Conservation (phyloP, 2,797 vertebrate species). For the Pogonophryne albipinna region DNA sequence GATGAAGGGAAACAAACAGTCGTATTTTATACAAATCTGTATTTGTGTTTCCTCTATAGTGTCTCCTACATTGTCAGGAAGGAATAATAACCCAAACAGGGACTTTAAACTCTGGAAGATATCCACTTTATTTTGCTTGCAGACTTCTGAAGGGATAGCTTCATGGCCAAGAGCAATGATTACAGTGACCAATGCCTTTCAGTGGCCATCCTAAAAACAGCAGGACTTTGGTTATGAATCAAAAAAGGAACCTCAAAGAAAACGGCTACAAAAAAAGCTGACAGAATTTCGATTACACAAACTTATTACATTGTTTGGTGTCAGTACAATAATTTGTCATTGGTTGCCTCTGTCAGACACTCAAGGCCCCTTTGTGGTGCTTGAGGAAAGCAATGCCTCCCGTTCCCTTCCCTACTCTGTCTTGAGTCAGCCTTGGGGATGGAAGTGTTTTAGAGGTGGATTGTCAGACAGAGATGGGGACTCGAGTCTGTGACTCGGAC, state of each 20-base stretch:
- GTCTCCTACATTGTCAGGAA: slow-evolving; percentile 18
- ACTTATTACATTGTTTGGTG: slow-evolving; percentile 47
- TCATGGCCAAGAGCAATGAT: slow-evolving; percentile 1
- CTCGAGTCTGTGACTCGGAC: too few species aligned
- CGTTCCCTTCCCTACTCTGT: slow-evolving; percentile 59
- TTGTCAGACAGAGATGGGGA: slow-evolving; percentile 83
- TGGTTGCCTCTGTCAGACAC: slow-evolving; percentile 47
- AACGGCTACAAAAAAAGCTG: slow-evolving; percentile 33
- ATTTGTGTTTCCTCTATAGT: background rate
- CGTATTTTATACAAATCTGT: background rate
- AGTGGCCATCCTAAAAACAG: slow-evolving; percentile 21
- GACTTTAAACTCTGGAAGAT: background rate
- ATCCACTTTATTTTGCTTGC: background rate
- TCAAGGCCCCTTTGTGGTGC: slow-evolving; percentile 50
- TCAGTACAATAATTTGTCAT: slow-evolving; percentile 51
- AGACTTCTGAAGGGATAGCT: background rate
- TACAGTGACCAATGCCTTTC: slow-evolving; percentile 7
- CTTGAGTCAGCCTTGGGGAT: slow-evolving; percentile 66
- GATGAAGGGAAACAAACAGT: background rate
- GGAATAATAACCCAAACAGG: slow-evolving; percentile 6
- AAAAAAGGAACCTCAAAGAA: slow-evolving; percentile 40
- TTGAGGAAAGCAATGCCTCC: slow-evolving; percentile 52
- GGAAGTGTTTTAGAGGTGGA: slow-evolving; percentile 76
- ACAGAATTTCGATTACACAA: slow-evolving; percentile 43
- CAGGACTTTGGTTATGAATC: slow-evolving; percentile 29